These are phyloP conservation scores for Thymallus thymallus DNA, from an alignment of 2,113 vertebrate species.

Conservation along the genomic window DNA sequence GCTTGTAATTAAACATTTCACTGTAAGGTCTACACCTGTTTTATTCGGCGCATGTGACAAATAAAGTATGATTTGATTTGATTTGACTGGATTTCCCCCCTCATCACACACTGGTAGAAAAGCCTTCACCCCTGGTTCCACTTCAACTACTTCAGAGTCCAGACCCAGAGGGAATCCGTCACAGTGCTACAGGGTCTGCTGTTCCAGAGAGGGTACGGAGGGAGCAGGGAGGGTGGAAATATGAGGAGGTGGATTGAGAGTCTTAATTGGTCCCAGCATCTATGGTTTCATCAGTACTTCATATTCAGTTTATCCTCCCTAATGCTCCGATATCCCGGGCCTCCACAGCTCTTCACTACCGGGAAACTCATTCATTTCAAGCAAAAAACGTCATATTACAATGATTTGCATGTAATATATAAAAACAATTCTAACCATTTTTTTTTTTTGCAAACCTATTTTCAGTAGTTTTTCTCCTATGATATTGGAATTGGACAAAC, in stretches of 20 bases:
- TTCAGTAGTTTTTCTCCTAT: neutral
- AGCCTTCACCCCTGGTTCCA: conserved; percentile 73
- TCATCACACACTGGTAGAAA: conserved; percentile 60
- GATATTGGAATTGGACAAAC: neutral
- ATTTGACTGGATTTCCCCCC: too few species aligned
- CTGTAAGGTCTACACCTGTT: too few species aligned
- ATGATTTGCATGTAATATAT: neutral
- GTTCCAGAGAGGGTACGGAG: conserved; percentile 38
- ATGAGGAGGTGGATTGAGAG: conserved; percentile 45
- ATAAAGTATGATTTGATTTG: too few species aligned
- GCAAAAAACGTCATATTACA: conserved; percentile 20
- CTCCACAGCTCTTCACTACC: conserved; percentile 37
- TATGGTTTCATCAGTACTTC: conserved; percentile 73
- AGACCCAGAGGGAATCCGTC: conserved; percentile 73
- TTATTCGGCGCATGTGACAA: too few species aligned
- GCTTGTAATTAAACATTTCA: too few species aligned
- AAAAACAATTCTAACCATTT: too few species aligned
- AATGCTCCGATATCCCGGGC: conserved; percentile 43
- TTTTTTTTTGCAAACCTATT: neutral
- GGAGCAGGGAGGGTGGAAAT: conserved; percentile 11
- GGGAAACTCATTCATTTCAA: neutral
- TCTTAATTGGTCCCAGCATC: conserved; percentile 83
- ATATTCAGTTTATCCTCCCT: conserved; percentile 82
- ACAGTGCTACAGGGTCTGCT: conserved; percentile 63
- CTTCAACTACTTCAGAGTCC: conserved; percentile 68